Percentiles rank a stretch among this genome's conserved stretches.
phyloP scores from a whole-genome alignment of 2,888 invertebrate genomes.

The Bimastos eiseni region DNA sequence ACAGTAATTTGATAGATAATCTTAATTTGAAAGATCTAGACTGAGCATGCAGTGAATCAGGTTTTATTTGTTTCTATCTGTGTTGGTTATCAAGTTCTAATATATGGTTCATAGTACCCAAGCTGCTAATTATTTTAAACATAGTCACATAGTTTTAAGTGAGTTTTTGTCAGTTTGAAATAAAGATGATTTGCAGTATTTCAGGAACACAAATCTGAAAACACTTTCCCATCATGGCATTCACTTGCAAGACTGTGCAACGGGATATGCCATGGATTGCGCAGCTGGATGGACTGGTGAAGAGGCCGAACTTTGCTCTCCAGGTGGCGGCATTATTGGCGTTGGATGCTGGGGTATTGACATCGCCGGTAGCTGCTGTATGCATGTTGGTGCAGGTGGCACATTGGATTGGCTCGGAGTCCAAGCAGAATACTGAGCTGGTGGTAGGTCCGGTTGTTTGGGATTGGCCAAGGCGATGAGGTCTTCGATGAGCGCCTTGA shows the following conservation, averaged over 20 bases:
- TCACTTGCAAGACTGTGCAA: constrained; percentile 18
- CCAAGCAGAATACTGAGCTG: constrained; percentile 7
- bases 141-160: neutral
- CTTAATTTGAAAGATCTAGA: neutral
- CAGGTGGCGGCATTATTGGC: neutral
- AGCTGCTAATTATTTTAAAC: neutral
- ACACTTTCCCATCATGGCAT: neutral
- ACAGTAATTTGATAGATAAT: neutral
- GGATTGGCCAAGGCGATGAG: neutral
- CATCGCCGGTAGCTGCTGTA: neutral
- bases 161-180: neutral
- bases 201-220: neutral
- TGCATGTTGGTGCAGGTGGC: constrained; percentile 7
- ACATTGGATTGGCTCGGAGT: neutral
- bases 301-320: neutral
- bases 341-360: neutral
- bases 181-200: neutral
- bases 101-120: neutral
- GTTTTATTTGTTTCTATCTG: neutral
- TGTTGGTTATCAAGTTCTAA: neutral
- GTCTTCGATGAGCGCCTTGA: constrained; percentile 28
- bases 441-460: neutral
- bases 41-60: neutral
- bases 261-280: neutral
- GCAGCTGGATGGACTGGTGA: neutral